A percentile compares a stretch with the other conserved stretches of the same genome.
phyloP scores from a whole-genome alignment of 2,888 invertebrate species.

The Mesorhabditis belari region DNA sequence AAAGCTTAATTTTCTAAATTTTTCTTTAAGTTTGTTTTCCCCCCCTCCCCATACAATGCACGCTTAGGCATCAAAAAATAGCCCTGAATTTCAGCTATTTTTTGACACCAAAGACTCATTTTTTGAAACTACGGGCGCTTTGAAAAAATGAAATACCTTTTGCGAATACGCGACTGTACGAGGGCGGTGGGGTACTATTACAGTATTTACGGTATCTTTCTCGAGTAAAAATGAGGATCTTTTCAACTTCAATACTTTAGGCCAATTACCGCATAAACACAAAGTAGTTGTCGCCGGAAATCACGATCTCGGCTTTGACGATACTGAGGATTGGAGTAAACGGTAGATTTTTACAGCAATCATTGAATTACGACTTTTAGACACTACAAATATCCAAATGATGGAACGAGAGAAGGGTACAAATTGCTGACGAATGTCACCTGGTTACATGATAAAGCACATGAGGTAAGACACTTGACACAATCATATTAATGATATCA shows the following conservation, averaged over 20 bases:
- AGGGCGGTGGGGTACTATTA: too few species aligned
- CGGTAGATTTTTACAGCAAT: background rate
- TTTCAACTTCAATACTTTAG: slow-evolving; percentile 37
- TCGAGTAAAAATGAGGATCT: background rate
- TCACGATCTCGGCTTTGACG: slow-evolving; percentile 76
- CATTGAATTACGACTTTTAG: background rate
- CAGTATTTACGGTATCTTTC: slow-evolving; percentile 5
- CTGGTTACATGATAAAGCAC: slow-evolving; percentile 69
- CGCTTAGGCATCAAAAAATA: too few species aligned
- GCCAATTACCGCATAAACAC: slow-evolving; percentile 68
- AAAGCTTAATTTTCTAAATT: too few species aligned
- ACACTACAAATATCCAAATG: background rate
- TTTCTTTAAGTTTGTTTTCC: too few species aligned
- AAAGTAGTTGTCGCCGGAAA: slow-evolving; percentile 80
- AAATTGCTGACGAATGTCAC: slow-evolving; percentile 69
- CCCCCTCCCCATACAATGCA: too few species aligned
- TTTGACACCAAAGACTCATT: too few species aligned
- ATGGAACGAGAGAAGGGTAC: slow-evolving; percentile 35
- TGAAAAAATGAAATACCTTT: too few species aligned
- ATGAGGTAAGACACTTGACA: slow-evolving; percentile 49
- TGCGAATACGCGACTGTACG: too few species aligned
- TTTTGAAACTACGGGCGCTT: too few species aligned
- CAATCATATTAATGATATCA: too few species aligned
- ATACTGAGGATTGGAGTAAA: slow-evolving; percentile 32
- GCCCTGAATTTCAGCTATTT: too few species aligned